phyloP scores from a whole-genome alignment of 2,113 vertebrate genomes.

The Lycocorax pyrrhopterus region DNA sequence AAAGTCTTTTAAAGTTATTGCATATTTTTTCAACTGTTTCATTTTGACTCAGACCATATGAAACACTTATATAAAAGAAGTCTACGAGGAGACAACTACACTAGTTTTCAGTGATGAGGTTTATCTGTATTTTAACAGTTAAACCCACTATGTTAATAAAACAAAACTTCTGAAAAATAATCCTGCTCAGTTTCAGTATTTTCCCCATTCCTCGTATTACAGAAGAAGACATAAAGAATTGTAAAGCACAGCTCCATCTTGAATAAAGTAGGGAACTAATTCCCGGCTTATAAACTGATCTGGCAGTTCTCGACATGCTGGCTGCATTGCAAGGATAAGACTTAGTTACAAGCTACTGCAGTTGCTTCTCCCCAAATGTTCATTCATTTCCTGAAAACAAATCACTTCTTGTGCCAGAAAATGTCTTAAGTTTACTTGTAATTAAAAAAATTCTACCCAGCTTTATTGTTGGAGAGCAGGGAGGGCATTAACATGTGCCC shows the following conservation, averaged over 20 bases:
- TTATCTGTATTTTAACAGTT: conserved; percentile 41
- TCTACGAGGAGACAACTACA: neutral
- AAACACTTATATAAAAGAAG: neutral
- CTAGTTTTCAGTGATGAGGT: neutral
- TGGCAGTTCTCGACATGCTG: neutral
- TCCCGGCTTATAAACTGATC: neutral
- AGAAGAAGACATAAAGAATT: neutral
- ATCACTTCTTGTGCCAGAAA: neutral
- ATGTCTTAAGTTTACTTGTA: neutral
- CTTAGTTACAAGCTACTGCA: neutral
- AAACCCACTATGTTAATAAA: conserved; percentile 33
- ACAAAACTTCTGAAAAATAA: conserved; percentile 3
- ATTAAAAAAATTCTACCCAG: neutral
- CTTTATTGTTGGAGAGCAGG: neutral
- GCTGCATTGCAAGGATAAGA: neutral
- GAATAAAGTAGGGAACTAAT: neutral
- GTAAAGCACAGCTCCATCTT: neutral
- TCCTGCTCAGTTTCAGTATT: conserved; percentile 40
- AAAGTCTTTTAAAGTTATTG: neutral
- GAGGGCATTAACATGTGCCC: neutral
- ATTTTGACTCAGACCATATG: neutral
- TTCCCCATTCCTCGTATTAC: neutral
- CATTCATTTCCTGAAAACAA: neutral
- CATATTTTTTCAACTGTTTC: neutral
- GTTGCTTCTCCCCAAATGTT: neutral